These are phyloP conservation scores for Rhynchopsitta pachyrhyncha DNA, from an alignment of 2,113 vertebrate genomes.

Conservation along the genomic window DNA sequence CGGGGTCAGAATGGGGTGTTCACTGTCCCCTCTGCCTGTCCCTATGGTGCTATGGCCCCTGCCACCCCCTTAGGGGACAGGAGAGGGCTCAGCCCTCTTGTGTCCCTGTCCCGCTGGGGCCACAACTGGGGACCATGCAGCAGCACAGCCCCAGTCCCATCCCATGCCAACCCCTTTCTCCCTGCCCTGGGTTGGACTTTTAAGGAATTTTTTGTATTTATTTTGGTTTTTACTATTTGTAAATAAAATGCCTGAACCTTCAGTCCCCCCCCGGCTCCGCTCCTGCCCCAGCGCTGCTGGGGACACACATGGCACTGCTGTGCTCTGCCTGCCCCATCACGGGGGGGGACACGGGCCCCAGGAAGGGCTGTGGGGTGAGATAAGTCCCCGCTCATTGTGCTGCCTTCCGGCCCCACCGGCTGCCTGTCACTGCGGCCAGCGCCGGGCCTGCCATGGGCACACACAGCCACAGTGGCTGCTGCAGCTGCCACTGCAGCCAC, in stretches of 20 bases:
- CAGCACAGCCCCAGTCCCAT: neutral
- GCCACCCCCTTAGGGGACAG: neutral
- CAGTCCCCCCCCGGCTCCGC: neutral
- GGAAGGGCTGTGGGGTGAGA: conserved; percentile 1
- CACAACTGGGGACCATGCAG: neutral
- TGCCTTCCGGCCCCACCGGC: neutral
- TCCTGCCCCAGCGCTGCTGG: neutral
- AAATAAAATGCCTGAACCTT: conserved; percentile 41
- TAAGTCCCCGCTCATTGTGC: conserved; percentile 38
- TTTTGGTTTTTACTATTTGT: conserved; percentile 63
- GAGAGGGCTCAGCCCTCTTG: neutral
- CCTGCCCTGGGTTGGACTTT: neutral
- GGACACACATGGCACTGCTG: neutral
- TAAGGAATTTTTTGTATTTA: conserved; percentile 57
- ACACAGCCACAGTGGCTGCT: neutral
- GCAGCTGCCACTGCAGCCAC: rapidly evolving
- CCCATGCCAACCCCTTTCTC: no score
- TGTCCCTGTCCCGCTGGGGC: neutral
- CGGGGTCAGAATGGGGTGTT: neutral
- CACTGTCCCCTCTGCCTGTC: neutral
- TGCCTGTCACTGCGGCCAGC: neutral
- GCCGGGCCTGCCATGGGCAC: neutral
- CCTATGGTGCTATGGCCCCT: conserved; percentile 32
- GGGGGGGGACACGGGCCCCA: neutral
- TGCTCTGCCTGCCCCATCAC: neutral